Evolutionary conservation across 1,140 invertebrate genomes (phyloP), one percentile per base, ranked within the genome.

Genomic region (Chironomus striatipennis): DNA sequence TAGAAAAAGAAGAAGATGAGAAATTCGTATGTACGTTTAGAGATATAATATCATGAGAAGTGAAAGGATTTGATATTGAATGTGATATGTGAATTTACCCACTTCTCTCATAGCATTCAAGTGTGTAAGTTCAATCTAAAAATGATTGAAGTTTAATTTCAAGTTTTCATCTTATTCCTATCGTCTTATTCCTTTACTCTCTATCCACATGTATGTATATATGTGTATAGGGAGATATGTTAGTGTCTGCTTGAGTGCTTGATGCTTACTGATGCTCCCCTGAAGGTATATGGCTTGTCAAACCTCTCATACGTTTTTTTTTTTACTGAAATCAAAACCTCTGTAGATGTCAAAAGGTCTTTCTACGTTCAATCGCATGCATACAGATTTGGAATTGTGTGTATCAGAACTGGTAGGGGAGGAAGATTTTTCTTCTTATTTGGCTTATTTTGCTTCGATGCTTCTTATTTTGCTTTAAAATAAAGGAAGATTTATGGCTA

Each of bases 121-220:
- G 47, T 57, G 47, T 57, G 47, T 57, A 57, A 57, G 47, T 57
- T 57, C 47, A 57, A 57, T 57, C 47, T 57, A 57, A 57, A 57
- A 57, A 57, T 57, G 47, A 57, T 57, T 57, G 47, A 57, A 57
- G 47, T 57, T 57, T 57, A 57, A 57, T 57, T 57, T 57, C 47
- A 57, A 57, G 47, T 57, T 57, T 57, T 57, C 12, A 5, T 57
- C 47, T 70, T n/a, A 17, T 18, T 67, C 64, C n/a, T 67, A n/a
- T n/a, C n/a, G n/a, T n/a, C n/a, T n/a, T n/a, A n/a, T 67, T 3
- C 3, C 12, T 67, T 57, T 7, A 2, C 10, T 57, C n/a, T 57
- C 47, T 12, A 57, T n/a, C 10, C 47, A 57, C 47, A 57, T 12
- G 47, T n/a, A 57, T 12, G 7, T n/a, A 8, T 1, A 57, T 57